Conservation (phyloP, 2,113 vertebrate genomes). For the Malurus alboscapulatus region DNA sequence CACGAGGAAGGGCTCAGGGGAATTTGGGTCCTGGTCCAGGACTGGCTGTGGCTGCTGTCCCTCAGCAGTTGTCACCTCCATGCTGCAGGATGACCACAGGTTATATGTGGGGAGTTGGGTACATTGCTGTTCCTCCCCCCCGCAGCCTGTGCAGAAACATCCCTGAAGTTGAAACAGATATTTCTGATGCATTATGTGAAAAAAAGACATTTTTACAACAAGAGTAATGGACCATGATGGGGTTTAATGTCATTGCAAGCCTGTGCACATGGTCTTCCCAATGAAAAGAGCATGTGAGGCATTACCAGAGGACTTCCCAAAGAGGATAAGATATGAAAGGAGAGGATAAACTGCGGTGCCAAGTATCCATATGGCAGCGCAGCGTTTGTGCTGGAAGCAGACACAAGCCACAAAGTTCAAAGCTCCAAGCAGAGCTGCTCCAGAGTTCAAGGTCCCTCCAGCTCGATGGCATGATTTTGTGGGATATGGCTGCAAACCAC, state of each 20-base stretch:
- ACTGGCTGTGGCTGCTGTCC: background rate
- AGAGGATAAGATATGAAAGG: constrained; percentile 33
- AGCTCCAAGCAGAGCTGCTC: background rate
- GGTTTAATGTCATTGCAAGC: background rate
- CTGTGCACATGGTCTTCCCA: background rate
- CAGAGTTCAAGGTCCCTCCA: constrained; percentile 25
- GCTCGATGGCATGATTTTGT: background rate
- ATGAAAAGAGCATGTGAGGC: background rate
- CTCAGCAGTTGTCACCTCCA: background rate
- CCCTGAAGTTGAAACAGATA: background rate
- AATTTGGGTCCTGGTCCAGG: background rate
- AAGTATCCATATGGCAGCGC: background rate
- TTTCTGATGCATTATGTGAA: background rate
- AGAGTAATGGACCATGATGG: background rate
- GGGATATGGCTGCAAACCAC: background rate
- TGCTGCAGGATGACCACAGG: fast-evolving
- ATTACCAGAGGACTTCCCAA: constrained; percentile 11
- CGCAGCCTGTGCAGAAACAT: background rate
- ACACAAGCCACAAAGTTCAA: constrained; percentile 1
- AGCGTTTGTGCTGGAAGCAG: background rate
- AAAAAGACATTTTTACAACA: background rate
- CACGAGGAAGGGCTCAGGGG: background rate
- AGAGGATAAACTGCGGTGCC: background rate
- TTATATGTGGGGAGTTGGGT: background rate
- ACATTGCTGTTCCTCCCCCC: background rate